These are phyloP conservation scores for Misgurnus anguillicaudatus DNA, from an alignment of 2,113 vertebrate species.

Conservation along the genomic window DNA sequence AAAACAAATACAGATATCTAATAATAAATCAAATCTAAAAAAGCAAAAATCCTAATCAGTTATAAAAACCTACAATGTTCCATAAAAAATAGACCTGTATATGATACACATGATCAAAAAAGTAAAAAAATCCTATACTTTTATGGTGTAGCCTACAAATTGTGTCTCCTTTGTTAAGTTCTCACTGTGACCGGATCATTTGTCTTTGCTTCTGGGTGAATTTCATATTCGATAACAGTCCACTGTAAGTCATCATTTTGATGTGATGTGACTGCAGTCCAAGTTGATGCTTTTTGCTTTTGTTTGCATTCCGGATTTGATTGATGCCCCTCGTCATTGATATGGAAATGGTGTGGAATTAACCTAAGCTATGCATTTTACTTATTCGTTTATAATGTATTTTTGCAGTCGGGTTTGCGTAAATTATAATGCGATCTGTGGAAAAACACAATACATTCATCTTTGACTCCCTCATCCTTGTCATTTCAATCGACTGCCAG, in stretches of 20 bases:
- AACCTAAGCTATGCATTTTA: conserved; percentile 1
- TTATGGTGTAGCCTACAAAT: background rate
- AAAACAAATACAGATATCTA: too few relatives aligned
- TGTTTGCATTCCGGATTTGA: conserved; percentile 4
- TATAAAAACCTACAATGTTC: too few relatives aligned
- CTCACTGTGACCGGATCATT: conserved; percentile 3
- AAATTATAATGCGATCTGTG: background rate
- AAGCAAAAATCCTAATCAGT: too few relatives aligned
- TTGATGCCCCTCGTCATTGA: conserved; percentile 27
- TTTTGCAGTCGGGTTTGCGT: background rate
- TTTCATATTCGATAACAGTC: conserved; percentile 43
- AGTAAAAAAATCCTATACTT: background rate
- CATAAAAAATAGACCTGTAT: too few relatives aligned
- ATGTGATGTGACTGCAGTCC: conserved; percentile 40
- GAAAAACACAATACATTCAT: background rate
- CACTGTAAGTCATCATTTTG: conserved; percentile 35
- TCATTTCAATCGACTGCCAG: background rate
- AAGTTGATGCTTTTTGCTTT: conserved; percentile 16
- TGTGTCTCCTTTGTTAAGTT: background rate
- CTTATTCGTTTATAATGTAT: conserved; percentile 38
- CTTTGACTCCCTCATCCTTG: background rate
- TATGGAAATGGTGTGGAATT: conserved; percentile 33
- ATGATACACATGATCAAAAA: background rate
- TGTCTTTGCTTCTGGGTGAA: conserved; percentile 22
- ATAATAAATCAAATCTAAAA: too few relatives aligned